A percentile compares a stretch with the other conserved stretches of the same genome.
Evolutionary conservation across 1,140 invertebrate species (phyloP).

Genomic region (Ericerus pela): DNA sequence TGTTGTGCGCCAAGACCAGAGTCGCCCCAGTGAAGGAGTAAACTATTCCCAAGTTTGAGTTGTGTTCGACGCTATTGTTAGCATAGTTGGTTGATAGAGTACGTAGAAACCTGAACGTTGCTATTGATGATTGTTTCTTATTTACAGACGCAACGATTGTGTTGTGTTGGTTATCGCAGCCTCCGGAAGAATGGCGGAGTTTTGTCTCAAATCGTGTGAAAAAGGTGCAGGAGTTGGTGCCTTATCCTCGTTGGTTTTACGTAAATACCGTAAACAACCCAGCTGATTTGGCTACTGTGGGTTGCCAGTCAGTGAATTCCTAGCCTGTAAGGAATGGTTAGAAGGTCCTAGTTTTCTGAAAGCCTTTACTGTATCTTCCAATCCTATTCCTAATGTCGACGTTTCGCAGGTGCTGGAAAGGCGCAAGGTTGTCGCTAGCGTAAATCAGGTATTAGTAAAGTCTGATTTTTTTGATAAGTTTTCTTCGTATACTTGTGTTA

Average conservation of each 20-base stretch:
- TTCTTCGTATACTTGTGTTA: too few species aligned
- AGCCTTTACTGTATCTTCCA: too few species aligned
- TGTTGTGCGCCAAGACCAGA: conserved; percentile 27
- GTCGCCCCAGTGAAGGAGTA: conserved; percentile 28
- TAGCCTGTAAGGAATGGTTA: neutral
- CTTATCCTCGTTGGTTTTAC: conserved; percentile 10
- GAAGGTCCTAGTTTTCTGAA: too few species aligned
- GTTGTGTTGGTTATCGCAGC: conserved; percentile 20
- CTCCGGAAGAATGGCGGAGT: conserved; percentile 16
- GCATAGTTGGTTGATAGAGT: conserved; percentile 16
- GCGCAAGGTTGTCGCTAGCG: too few species aligned
- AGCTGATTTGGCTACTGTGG: conserved; percentile 19
- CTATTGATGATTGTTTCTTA: conserved; percentile 7
- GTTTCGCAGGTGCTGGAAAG: too few species aligned
- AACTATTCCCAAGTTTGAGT: conserved; percentile 30
- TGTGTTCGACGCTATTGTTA: conserved; percentile 28
- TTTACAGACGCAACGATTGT: conserved; percentile 23
- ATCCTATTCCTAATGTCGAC: too few species aligned
- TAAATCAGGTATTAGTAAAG: too few species aligned
- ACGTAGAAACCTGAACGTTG: neutral
- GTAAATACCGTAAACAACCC: conserved; percentile 17
- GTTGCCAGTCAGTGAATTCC: conserved; percentile 2
- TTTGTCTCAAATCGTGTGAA: conserved; percentile 23
- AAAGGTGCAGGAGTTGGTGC: neutral
- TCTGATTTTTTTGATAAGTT: too few species aligned